Conservation (phyloP, 1,140 invertebrate genomes). For the Triops longicaudatus region DNA sequence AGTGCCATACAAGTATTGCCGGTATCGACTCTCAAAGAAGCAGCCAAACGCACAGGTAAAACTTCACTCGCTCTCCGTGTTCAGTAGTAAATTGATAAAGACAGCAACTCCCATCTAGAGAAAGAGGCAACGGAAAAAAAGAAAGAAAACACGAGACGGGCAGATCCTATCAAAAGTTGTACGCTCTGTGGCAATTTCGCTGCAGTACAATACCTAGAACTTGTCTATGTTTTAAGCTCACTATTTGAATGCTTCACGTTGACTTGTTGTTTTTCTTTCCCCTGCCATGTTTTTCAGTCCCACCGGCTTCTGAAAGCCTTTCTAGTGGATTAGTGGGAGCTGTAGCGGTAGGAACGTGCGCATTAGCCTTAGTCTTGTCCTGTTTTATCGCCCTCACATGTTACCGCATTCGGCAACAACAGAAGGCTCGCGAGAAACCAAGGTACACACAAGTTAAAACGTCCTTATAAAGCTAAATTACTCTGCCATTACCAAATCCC, state of each 20-base stretch:
- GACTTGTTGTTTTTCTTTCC: not conserved
- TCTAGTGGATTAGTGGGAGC: slow-evolving; percentile 19
- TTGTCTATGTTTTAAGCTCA: not conserved
- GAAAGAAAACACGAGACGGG: not conserved
- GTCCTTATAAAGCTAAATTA: not conserved
- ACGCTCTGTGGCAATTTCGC: no score
- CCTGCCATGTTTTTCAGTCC: not conserved
- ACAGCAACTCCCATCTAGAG: not conserved
- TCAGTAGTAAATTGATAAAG: not conserved
- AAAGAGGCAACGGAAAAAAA: not conserved
- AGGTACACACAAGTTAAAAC: not conserved
- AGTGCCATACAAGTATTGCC: slow-evolving; percentile 58
- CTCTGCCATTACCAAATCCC: not conserved
- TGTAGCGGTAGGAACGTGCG: slow-evolving; percentile 18
- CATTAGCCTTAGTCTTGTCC: slow-evolving; percentile 19
- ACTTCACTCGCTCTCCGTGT: not conserved
- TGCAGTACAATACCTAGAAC: not conserved
- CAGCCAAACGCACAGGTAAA: slow-evolving; percentile 69
- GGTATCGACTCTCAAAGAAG: slow-evolving; percentile 64
- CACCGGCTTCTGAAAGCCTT: slow-evolving; percentile 18
- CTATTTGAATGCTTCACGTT: not conserved
- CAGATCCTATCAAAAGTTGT: not conserved
- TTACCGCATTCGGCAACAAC: slow-evolving; percentile 1
- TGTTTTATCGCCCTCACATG: slow-evolving; percentile 8
- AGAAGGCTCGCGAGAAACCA: slow-evolving; percentile 11